Evolutionary conservation across 2,888 invertebrate genomes (phyloP).

Genomic region (Lycophotia porphyrea): DNA sequence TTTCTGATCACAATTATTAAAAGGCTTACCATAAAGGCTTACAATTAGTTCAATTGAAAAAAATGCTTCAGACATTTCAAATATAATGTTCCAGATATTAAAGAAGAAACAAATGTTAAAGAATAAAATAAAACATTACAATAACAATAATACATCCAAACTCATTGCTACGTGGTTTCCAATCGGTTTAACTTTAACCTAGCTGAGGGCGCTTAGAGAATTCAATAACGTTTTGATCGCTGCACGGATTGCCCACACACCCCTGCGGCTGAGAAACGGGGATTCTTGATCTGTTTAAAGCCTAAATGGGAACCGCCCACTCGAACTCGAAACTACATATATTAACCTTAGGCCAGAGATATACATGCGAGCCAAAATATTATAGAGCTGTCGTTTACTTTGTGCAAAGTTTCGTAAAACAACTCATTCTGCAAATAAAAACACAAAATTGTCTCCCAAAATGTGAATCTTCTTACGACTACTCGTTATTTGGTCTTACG

Average conservation of each 20-base stretch:
- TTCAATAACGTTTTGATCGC: slow-evolving; percentile 78
- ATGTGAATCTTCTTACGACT: neutral
- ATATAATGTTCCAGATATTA: neutral
- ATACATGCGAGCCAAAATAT: slow-evolving; percentile 1
- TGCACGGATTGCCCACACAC: slow-evolving; percentile 69
- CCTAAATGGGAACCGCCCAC: slow-evolving; percentile 57
- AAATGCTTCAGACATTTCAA: neutral
- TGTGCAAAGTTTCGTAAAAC: neutral
- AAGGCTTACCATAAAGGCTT: neutral
- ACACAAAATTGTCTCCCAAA: neutral
- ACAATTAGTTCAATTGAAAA: neutral
- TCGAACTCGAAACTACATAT: slow-evolving; percentile 58
- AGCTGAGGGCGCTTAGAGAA: slow-evolving; percentile 71
- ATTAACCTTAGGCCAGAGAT: slow-evolving; percentile 40
- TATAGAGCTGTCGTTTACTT: neutral
- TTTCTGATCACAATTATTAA: slow-evolving; percentile 11
- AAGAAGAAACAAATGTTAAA: neutral
- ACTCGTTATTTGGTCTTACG: neutral
- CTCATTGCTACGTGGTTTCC: slow-evolving; percentile 55
- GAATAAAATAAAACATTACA: slow-evolving; percentile 13
- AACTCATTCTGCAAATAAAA: neutral
- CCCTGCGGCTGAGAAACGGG: slow-evolving; percentile 68
- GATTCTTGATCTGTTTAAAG: slow-evolving; percentile 63
- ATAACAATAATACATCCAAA: slow-evolving; percentile 36
- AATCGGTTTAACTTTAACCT: slow-evolving; percentile 74